Base-by-base conservation (phyloP, 2,888 invertebrate genomes). In the Halocaridina rubra region DNA sequence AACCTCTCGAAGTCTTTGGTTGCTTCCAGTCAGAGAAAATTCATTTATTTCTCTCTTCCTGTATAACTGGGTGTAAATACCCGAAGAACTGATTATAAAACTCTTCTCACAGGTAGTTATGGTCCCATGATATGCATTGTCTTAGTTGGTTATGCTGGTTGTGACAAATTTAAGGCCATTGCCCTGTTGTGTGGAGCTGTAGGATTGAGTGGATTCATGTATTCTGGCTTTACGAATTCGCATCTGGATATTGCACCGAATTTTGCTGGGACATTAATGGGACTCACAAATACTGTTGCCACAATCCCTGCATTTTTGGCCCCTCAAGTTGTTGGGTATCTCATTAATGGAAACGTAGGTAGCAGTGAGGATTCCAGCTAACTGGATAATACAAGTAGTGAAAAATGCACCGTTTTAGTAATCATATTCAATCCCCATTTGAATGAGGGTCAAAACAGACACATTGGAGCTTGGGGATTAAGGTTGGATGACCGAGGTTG, bases 221-320 rank as follows among this genome's bases (percentile, higher is more conserved):
- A 96, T 0, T 96, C 95, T 10, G 96, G 96, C 0, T 96, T 94
- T 90, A 94, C 96, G 93, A 96, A 96, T 88, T 97, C 96, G 88
- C 96, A 96, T 89, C 95, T 97, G 86, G 97, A 97, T 91, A 91
- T 97, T 77, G 94, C 96, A 7, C 96, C 96, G 0, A 96, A 95
- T 90, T 95, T 94, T 90, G 95, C 96, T 1, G 96, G 96, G 32
- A 94, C 95, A 0, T 91, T 96, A 88, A 96, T 96, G 96, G 96
- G 96, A 4, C 94, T 96, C 89, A 96, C 96, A 0, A 96, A 96
- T 90, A 94, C 94, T 10, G 91, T 93, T n/a, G 94, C 95, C 0
- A 96, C 95, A 89, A 92, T 96, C 13, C 94, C 95, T 91, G 95
- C 96, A 79, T 94, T 96, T 87, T 91, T 96, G 89, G 96, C 96